A percentile compares a stretch with the other conserved stretches of the same genome.
phyloP scores from a whole-genome alignment of 23 tunicate species.

The Oikopleura vanhoeffeni region DNA sequence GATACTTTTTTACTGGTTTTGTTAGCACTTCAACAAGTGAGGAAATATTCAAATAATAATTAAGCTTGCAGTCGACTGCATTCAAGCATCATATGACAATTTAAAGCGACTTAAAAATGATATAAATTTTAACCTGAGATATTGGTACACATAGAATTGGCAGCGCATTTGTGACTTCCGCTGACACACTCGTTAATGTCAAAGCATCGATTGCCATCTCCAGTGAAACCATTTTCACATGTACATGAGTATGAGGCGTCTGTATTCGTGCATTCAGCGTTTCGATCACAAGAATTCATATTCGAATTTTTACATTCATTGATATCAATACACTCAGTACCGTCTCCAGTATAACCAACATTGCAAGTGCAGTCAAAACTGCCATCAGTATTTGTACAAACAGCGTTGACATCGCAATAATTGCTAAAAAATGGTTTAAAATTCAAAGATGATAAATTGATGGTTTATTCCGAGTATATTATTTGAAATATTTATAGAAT shows the following conservation, averaged over 20 bases:
- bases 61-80: too few species aligned
- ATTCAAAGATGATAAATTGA: too few species aligned
- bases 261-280: slow-evolving; percentile 19
- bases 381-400: slow-evolving; percentile 30
- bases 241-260: slow-evolving; percentile 17
- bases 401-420: slow-evolving; percentile 19
- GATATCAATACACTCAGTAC: slow-evolving; percentile 19
- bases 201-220: slow-evolving; percentile 22
- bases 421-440: too few species aligned
- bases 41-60: too few species aligned
- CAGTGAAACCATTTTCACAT: slow-evolving; percentile 19
- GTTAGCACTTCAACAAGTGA: too few species aligned
- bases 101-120: neutral
- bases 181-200: neutral
- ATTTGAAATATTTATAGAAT: too few species aligned
- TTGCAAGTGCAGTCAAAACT: slow-evolving; percentile 23
- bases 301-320: slow-evolving; percentile 18
- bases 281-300: slow-evolving; percentile 10
- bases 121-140: neutral
- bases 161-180: neutral
- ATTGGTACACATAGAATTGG: neutral
- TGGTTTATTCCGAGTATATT: too few species aligned
- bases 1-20: too few species aligned
- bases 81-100: too few species aligned
- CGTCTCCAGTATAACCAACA: slow-evolving; percentile 20